Conservation (phyloP, 2,797 vertebrate species). For the Cirrhinus mrigala region DNA sequence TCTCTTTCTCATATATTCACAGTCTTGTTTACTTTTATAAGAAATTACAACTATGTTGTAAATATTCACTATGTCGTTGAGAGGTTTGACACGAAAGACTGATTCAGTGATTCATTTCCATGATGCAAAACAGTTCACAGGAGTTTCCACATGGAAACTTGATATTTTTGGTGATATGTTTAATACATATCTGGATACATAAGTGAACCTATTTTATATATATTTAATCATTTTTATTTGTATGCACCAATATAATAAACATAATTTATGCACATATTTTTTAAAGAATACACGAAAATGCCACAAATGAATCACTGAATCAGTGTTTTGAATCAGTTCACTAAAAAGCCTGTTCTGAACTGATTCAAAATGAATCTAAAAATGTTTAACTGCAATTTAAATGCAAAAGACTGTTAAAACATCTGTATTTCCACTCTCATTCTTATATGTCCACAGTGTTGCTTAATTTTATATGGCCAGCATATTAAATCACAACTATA, state of each 20-base stretch:
- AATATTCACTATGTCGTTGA: background rate
- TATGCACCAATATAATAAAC: background rate
- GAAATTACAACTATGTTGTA: background rate
- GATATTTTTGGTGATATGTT: background rate
- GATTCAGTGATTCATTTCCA: too few relatives aligned
- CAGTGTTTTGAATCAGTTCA: slow-evolving; percentile 1
- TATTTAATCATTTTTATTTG: background rate
- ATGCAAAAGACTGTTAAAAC: background rate
- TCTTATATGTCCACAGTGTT: background rate
- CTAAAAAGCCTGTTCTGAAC: background rate
- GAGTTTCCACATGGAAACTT: background rate
- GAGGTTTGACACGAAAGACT: background rate
- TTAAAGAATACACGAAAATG: background rate
- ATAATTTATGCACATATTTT: background rate
- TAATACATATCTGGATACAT: background rate
- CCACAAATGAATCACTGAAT: background rate
- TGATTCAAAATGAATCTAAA: background rate
- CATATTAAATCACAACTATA: background rate
- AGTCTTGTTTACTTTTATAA: background rate
- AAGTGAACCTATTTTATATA: background rate
- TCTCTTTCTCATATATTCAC: background rate
- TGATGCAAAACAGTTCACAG: too few relatives aligned
- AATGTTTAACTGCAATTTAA: background rate
- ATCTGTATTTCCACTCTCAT: background rate
- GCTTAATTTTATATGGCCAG: background rate